Evolutionary conservation across 1,140 invertebrate genomes (phyloP).

Genomic region (Philaenus spumarius): DNA sequence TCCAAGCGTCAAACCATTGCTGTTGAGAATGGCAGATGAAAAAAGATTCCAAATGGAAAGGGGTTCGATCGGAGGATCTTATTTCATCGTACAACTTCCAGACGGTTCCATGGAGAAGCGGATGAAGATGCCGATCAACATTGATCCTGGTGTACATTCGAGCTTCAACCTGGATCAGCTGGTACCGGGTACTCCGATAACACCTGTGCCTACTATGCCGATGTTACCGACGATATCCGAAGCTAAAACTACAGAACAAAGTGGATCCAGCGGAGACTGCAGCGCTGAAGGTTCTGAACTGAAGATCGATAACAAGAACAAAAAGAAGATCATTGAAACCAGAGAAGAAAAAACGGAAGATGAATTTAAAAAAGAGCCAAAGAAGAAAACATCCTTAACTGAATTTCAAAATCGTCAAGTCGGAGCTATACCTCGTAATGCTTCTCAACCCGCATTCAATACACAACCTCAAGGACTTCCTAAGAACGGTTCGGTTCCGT

Average conservation of each 20-base stretch:
- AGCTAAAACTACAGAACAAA: constrained; percentile 63
- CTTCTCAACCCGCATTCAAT: constrained; percentile 77
- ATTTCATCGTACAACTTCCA: constrained; percentile 82
- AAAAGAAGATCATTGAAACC: constrained; percentile 23
- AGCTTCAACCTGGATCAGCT: constrained; percentile 80
- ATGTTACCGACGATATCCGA: constrained; percentile 85
- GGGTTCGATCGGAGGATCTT: constrained; percentile 79
- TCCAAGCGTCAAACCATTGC: constrained; percentile 62
- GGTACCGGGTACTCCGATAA: constrained; percentile 55
- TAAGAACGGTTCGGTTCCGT: constrained; percentile 81
- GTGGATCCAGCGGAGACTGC: constrained; percentile 45
- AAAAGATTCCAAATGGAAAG: constrained; percentile 81
- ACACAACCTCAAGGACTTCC: constrained; percentile 69
- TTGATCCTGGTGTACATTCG: constrained; percentile 88
- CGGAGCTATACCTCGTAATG: constrained; percentile 61
- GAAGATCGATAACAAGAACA: constrained; percentile 20
- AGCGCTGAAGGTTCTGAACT: constrained; percentile 23
- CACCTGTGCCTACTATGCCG: constrained; percentile 71
- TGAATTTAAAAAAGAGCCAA: background rate
- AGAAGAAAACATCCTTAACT: constrained; percentile 7
- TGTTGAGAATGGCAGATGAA: constrained; percentile 87
- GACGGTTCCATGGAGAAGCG: constrained; percentile 84
- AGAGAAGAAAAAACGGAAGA: constrained; percentile 11
- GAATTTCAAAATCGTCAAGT: constrained; percentile 10
- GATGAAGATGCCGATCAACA: constrained; percentile 67